Base-by-base conservation (phyloP, 2,797 vertebrate genomes). In the Pangasius krempfi region DNA sequence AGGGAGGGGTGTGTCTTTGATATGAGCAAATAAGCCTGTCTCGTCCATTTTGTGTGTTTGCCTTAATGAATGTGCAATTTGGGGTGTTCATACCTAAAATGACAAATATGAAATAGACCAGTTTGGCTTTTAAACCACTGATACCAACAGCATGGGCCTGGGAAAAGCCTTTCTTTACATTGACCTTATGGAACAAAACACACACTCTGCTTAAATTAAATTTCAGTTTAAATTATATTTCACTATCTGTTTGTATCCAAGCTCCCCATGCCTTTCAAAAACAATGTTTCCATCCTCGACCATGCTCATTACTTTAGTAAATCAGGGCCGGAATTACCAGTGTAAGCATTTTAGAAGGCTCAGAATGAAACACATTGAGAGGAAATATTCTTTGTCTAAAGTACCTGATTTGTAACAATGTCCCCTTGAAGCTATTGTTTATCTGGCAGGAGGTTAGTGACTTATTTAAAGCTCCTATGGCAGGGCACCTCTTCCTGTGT, bases 391-490 rank as follows among this genome's bases (percentile, higher is more conserved):
- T 79, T 79, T 20, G 50, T 79, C 50, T 79, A 20, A 52, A 78
- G 47, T 78, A 16, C 50, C 27, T 8, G 27, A 52, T 75, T 73
- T 75, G 44, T 13, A 78, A 75, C 73, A 50, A 76, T 52, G 47
- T 50, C 25, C 13, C 37, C 5, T 44, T 7, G 44, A 62, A 44
- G 56, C 37, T 62, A 27, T 62, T 62, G 56, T 60, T 82, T 14
- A 60, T 44, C 37, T 30, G 3, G 13, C 33, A 80, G 83, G 54
- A 90, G 52, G 18, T 80, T 84, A 72, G 72, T 89, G 73, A 64
- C 52, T 89, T 68, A 72, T 60, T 87, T 81, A 30, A 47, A 76
- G 70, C 84, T 70, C 75, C 30, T 86, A 14, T 52, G 70, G 54
- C 40, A 58, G 60, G 30, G 64, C 33, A 16, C 72, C 83, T 54